Evolutionary conservation across 2,888 invertebrate species (phyloP).

Genomic region (Lamellibrachia columna): DNA sequence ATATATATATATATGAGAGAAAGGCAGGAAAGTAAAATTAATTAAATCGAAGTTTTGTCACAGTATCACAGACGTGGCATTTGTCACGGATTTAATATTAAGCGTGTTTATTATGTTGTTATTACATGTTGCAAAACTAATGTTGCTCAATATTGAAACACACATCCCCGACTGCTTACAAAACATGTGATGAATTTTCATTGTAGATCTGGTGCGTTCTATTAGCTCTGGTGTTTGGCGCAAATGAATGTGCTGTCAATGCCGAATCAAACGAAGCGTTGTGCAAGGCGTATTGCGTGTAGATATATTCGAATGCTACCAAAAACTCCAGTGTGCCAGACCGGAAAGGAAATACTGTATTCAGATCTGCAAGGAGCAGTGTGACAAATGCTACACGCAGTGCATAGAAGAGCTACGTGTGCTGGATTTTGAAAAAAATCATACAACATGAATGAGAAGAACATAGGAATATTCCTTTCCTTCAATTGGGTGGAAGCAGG

Average conservation of each 20-base stretch:
- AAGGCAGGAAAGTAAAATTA: no score
- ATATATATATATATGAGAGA: no score
- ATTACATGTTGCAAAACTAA: no score
- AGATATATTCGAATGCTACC: neutral
- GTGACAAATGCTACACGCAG: neutral
- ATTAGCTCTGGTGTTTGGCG: neutral
- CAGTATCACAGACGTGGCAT: no score
- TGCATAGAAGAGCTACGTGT: neutral
- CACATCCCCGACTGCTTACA: no score
- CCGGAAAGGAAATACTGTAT: neutral
- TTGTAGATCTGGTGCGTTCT: neutral
- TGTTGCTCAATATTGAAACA: no score
- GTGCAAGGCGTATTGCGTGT: neutral
- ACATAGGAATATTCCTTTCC: neutral
- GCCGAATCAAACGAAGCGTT: neutral
- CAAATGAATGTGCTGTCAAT: neutral
- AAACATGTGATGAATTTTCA: neutral
- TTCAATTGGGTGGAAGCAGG: no score
- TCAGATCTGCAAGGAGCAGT: neutral
- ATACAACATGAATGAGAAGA: neutral
- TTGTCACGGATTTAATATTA: no score
- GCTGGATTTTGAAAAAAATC: neutral
- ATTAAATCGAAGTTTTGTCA: no score
- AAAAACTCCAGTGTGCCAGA: neutral
- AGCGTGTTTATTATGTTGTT: no score